Evolutionary conservation across 2,888 invertebrate species (phyloP), one percentile per base, ranked within the genome.

Genomic region (Ceriagrion tenellum): DNA sequence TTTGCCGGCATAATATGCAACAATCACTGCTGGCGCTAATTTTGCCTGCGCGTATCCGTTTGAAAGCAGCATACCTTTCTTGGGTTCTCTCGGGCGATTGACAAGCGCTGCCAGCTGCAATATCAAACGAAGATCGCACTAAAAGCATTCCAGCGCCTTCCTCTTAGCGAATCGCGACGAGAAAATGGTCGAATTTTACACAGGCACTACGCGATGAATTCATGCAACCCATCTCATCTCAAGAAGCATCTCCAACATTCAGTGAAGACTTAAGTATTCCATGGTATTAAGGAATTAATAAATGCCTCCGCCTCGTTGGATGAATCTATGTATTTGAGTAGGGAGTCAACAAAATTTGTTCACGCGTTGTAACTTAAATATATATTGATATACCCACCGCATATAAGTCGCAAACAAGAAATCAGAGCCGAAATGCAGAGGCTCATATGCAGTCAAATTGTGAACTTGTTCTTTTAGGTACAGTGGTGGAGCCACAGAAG

Each of bases 1-100:
- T 81, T 81, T 81, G 35, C 81, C 13, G 81, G 81, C 81, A 35
- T 18, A 26, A n/a, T 30, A 12, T 59, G 20, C 59, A 59, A 35
- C 81, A 81, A 81, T 81, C 81, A 81, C 35, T 81, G 81, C 35
- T 81, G 35, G 81, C 26, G 81, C 81, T 81, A 81, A 81, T 81
- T 35, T 81, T 35, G 35, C 2, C 8, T 16, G 81, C 81, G 26
- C 35, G 81, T 35, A 35, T 30, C 81, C 81, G 35, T 81, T 26
- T 81, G 81, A 35, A 81, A 81, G 81, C 81, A 26, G 81, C 26
- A 81, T 35, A 35, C 35, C 81, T 81, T 81, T 26, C 26, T 81
- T 20, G 13, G 13, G 30, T 35, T 81, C 81, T 81, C 81, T n/a
- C 12, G 1, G 16, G 10, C 30, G 35, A 81, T 81, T 81, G 81